phyloP scores from a whole-genome alignment of 2,888 invertebrate genomes.

The Phalangium opilio region DNA sequence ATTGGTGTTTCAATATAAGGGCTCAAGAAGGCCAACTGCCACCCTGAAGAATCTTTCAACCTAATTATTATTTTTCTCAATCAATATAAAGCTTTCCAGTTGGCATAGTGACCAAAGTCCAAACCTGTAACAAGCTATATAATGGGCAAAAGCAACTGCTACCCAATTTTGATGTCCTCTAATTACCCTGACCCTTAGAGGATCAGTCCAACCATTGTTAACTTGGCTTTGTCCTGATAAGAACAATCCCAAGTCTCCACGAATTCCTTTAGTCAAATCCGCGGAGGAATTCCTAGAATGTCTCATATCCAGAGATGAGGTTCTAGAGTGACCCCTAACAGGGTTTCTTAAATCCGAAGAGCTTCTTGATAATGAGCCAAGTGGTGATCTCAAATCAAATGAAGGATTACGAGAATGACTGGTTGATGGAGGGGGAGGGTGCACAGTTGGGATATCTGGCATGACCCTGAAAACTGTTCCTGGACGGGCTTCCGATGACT shows the following conservation, averaged over 20 bases:
- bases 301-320: slow-evolving; percentile 61
- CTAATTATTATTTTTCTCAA: slow-evolving; percentile 33
- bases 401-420: slow-evolving; percentile 66
- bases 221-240: slow-evolving; percentile 34
- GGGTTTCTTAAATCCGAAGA: slow-evolving; percentile 19
- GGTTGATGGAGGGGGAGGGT: slow-evolving; percentile 9
- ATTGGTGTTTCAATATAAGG: slow-evolving; percentile 77
- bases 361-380: slow-evolving; percentile 18
- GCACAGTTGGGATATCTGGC: slow-evolving; percentile 9
- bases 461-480: slow-evolving; percentile 30
- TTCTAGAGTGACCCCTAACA: slow-evolving; percentile 49
- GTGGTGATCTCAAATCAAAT: slow-evolving; percentile 47
- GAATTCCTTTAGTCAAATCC: slow-evolving; percentile 52
- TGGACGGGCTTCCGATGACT: slow-evolving; percentile 24
- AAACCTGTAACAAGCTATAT: slow-evolving; percentile 85
- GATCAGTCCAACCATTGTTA: slow-evolving; percentile 52
- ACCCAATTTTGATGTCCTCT: slow-evolving; percentile 98
- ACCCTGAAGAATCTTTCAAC: slow-evolving; percentile 88
- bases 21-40: slow-evolving; percentile 59
- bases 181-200: slow-evolving; percentile 73
- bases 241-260: slow-evolving; percentile 54
- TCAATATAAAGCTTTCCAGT: too few species aligned
- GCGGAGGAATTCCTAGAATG: slow-evolving; percentile 58
- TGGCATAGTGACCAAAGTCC: too few species aligned
- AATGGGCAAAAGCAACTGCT: slow-evolving; percentile 88